Conservation (phyloP, 2,888 invertebrate genomes). For the Baccha elongata region DNA sequence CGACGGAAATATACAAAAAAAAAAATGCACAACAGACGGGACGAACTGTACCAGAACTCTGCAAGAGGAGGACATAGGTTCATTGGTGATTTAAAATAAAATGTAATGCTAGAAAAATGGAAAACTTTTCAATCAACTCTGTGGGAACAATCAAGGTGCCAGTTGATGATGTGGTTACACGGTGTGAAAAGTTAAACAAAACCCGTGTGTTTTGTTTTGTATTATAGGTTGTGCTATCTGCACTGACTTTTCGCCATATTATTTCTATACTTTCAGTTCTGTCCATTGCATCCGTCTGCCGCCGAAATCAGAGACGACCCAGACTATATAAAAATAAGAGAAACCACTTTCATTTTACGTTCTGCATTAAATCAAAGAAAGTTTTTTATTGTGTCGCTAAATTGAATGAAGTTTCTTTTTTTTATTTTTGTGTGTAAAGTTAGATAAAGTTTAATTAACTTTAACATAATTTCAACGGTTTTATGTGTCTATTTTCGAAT, state of each 20-base stretch:
- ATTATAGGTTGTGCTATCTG: conserved; percentile 30
- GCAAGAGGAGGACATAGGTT: too few species aligned
- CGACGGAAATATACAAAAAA: too few species aligned
- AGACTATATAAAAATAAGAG: not conserved
- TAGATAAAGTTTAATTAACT: too few species aligned
- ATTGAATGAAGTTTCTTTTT: not conserved
- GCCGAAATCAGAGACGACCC: too few species aligned
- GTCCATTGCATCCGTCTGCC: too few species aligned
- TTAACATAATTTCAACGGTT: too few species aligned
- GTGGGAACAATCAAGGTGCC: conserved; percentile 56
- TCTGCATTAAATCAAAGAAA: not conserved
- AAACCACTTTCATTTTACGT: conserved; percentile 17
- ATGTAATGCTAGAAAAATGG: conserved; percentile 40
- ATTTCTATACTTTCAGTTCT: too few species aligned
- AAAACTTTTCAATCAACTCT: conserved; percentile 58
- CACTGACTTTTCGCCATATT: too few species aligned
- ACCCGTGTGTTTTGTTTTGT: conserved; percentile 13
- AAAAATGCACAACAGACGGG: too few species aligned
- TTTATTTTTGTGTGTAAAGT: too few species aligned
- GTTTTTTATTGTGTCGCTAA: not conserved
- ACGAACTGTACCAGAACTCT: too few species aligned
- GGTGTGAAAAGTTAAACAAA: conserved; percentile 50
- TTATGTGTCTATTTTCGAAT: too few species aligned
- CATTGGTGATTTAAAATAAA: not conserved
- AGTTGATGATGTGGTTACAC: conserved; percentile 56